A percentile compares a stretch with the other conserved stretches of the same genome.
Conservation (phyloP, 1,140 invertebrate genomes). For the Psix sp. region DNA sequence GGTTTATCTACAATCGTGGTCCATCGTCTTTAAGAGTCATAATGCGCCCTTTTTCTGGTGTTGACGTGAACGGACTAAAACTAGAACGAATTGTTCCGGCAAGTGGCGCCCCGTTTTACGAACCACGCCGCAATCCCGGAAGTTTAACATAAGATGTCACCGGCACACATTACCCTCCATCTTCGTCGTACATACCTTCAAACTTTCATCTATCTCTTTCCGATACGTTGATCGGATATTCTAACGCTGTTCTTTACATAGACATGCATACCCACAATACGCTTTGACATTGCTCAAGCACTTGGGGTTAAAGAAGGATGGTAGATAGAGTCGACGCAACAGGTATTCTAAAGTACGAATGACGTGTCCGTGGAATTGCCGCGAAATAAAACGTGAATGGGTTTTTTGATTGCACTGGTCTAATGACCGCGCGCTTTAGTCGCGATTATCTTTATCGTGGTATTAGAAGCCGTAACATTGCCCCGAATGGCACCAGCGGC, state of each 20-base stretch:
- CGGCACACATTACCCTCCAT: slow-evolving; percentile 48
- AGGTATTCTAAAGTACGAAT: slow-evolving; percentile 69
- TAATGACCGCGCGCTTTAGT: slow-evolving; percentile 14
- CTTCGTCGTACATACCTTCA: slow-evolving; percentile 9
- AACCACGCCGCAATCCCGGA: slow-evolving; percentile 50
- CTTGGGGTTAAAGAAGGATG: slow-evolving; percentile 49
- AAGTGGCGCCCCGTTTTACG: slow-evolving; percentile 69
- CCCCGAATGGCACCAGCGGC: no score
- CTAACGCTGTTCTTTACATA: slow-evolving; percentile 44
- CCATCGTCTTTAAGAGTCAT: slow-evolving; percentile 49
- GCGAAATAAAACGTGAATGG: slow-evolving; percentile 54
- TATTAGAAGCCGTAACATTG: not conserved
- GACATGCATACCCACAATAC: slow-evolving; percentile 50
- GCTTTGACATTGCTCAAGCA: slow-evolving; percentile 47
- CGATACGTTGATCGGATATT: slow-evolving; percentile 49
- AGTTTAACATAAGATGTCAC: slow-evolving; percentile 68
- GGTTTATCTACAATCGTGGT: slow-evolving; percentile 10
- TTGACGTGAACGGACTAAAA: slow-evolving; percentile 51
- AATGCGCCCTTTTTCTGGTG: slow-evolving; percentile 49
- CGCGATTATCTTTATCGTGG: slow-evolving; percentile 19
- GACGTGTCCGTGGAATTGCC: slow-evolving; percentile 61
- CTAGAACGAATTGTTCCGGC: slow-evolving; percentile 58
- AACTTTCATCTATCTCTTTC: slow-evolving; percentile 42
- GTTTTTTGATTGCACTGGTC: slow-evolving; percentile 20
- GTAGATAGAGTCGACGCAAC: slow-evolving; percentile 62